These are phyloP conservation scores for Gopherus flavomarginatus DNA, from an alignment of 2,113 vertebrate species.

Conservation along the genomic window DNA sequence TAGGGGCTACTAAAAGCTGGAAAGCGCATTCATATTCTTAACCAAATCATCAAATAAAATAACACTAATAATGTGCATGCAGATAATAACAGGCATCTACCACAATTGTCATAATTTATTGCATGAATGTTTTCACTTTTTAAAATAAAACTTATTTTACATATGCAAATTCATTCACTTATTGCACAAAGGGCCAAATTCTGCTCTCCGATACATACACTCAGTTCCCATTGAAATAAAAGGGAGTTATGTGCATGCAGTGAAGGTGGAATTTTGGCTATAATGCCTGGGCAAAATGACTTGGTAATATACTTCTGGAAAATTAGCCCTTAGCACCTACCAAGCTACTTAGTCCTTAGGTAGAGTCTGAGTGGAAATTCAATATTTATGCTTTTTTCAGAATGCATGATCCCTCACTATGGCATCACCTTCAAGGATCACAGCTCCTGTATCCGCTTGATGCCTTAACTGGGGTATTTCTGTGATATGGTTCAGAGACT, in stretches of 20 bases:
- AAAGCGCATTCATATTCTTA: neutral
- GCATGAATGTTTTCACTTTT: slow-evolving; percentile 61
- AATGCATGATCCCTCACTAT: slow-evolving; percentile 47
- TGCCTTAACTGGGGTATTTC: slow-evolving; percentile 67
- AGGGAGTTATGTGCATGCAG: slow-evolving; percentile 44
- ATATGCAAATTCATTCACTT: slow-evolving; percentile 32
- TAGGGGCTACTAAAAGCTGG: neutral
- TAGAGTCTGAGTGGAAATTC: neutral
- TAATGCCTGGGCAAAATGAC: neutral
- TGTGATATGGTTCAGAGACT: neutral
- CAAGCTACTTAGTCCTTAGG: fast-evolving
- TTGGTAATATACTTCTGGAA: neutral
- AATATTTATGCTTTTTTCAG: neutral
- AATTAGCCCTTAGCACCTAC: neutral
- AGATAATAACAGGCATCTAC: slow-evolving; percentile 38
- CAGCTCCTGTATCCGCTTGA: slow-evolving; percentile 8
- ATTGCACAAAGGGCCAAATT: slow-evolving; percentile 9
- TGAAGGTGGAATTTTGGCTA: slow-evolving; percentile 31
- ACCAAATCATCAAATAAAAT: slow-evolving; percentile 23
- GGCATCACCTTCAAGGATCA: slow-evolving; percentile 43
- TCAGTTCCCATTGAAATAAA: slow-evolving; percentile 24
- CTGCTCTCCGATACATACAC: slow-evolving; percentile 40
- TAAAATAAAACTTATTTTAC: slow-evolving; percentile 24
- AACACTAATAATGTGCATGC: slow-evolving; percentile 35
- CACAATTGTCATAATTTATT: slow-evolving; percentile 45